Base-by-base conservation (phyloP, 2,888 invertebrate genomes). In the Cheilosia grossa region DNA sequence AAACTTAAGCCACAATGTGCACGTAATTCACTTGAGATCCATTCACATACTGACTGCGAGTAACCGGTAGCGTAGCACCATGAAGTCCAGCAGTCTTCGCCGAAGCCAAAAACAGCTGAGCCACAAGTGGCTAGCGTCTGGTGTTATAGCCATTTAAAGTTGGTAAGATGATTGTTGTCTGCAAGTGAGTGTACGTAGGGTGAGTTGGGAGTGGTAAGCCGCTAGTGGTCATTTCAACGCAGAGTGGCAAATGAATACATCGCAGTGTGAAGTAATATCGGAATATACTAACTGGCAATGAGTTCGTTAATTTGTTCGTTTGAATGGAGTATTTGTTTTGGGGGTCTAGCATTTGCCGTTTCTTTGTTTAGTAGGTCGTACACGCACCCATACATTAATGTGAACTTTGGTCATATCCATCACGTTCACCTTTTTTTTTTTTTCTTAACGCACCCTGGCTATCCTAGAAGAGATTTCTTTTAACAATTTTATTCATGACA, bases 21-120 rank as follows among this genome's bases (percentile, higher is more conserved):
- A 70, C 56, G 83, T 70, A 83, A 74, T 74, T 83, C 79, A 74
- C 73, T 79, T 66, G 83, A 79, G 74, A 79, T 70, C 69, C 79
- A 74, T 79, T 83, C 83, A 74, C 74, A 64, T 79, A 83, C 83
- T 83, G 79, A 83, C 64, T 83, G 24, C 27, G 21, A 58, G 79
- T 64, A 74, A 69, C 73, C 74, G 79, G 74, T 83, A 69, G 58
- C 44, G 30, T 64, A 24, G 64, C 74, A 74, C 79, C 63, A 83
- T 53, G 69, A 58, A 79, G 73, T 59, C 47, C 59, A 37, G 13
- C 10, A 54, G 53, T 53, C 69, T 59, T 78, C n/a, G n/a, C 2
- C 47, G 49, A 47, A 64, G 63, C 42, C 51, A 72, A 63, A 53
- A 69, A 27, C 63, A 51, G 30, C 47, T 79, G 19, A 47, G 37